These are phyloP conservation scores for Struthio camelus DNA, from an alignment of 2,113 vertebrate species.

Conservation along the genomic window DNA sequence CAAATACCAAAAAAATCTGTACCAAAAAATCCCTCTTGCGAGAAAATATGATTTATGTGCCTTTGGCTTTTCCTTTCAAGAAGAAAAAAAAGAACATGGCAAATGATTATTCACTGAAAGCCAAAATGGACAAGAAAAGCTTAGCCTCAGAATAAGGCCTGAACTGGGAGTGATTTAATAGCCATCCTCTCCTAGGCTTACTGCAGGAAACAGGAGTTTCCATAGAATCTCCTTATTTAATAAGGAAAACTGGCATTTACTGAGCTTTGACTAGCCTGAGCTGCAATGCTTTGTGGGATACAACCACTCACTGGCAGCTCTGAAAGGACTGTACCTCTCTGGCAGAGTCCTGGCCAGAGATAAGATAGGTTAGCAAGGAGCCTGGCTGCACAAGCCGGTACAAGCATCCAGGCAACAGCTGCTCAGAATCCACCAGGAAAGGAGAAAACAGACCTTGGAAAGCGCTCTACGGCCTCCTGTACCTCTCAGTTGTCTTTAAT, in stretches of 20 bases:
- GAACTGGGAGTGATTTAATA: neutral
- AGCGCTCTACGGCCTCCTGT: neutral
- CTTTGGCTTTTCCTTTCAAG: neutral
- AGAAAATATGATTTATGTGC: neutral
- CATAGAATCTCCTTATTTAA: neutral
- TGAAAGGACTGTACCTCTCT: neutral
- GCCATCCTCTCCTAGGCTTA: neutral
- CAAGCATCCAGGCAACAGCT: neutral
- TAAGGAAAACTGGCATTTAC: neutral
- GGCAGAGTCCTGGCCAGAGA: neutral
- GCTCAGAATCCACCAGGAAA: neutral
- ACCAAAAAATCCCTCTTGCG: neutral
- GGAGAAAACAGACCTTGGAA: neutral
- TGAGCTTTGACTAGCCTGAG: neutral
- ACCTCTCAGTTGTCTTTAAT: neutral
- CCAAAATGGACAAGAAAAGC: neutral
- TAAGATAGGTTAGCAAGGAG: neutral
- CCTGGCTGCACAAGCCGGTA: neutral
- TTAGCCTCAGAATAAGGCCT: neutral
- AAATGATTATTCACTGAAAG: neutral
- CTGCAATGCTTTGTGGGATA: neutral
- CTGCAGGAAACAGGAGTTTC: neutral
- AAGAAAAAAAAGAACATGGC: neutral
- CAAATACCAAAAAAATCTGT: conserved; percentile 48
- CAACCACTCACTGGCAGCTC: neutral